phyloP scores from a whole-genome alignment of 2,797 vertebrate species.

The Cyprinodon diabolis region DNA sequence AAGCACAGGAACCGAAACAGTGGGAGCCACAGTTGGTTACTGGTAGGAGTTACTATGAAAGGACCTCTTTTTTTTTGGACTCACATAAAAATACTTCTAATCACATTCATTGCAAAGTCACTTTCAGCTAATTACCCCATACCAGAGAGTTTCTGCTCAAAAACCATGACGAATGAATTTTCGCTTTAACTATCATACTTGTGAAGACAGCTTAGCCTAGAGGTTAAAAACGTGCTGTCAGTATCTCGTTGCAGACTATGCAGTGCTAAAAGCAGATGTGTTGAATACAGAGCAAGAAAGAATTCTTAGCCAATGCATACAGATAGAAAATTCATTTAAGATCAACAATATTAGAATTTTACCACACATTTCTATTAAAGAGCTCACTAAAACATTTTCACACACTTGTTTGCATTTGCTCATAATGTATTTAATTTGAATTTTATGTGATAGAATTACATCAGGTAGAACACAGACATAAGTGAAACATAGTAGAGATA shows the following conservation, averaged over 20 bases:
- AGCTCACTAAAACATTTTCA: not conserved
- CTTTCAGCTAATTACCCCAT: constrained; percentile 29
- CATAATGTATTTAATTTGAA: not conserved
- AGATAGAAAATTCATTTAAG: not conserved
- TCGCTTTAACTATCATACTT: constrained; percentile 31
- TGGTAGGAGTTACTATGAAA: constrained; percentile 9
- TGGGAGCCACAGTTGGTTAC: constrained; percentile 18
- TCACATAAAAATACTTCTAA: constrained; percentile 19
- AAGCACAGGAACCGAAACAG: constrained; percentile 29
- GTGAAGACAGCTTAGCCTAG: constrained; percentile 19
- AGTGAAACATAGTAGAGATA: not conserved
- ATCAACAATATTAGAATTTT: not conserved
- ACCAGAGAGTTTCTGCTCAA: constrained; percentile 30
- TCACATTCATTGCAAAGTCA: constrained; percentile 16
- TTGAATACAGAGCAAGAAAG: not conserved
- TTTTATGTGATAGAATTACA: not conserved
- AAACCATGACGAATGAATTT: constrained; percentile 32
- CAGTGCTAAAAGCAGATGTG: constrained; percentile 20
- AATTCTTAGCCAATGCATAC: constrained; percentile 10
- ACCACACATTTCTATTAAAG: not conserved
- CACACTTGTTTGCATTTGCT: not conserved
- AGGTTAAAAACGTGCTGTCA: constrained; percentile 43
- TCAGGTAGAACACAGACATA: not conserved
- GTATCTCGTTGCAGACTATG: constrained; percentile 26
- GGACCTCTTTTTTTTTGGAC: not conserved